phyloP scores from a whole-genome alignment of 2,888 invertebrate species.

The Oxycera nigricornis region DNA sequence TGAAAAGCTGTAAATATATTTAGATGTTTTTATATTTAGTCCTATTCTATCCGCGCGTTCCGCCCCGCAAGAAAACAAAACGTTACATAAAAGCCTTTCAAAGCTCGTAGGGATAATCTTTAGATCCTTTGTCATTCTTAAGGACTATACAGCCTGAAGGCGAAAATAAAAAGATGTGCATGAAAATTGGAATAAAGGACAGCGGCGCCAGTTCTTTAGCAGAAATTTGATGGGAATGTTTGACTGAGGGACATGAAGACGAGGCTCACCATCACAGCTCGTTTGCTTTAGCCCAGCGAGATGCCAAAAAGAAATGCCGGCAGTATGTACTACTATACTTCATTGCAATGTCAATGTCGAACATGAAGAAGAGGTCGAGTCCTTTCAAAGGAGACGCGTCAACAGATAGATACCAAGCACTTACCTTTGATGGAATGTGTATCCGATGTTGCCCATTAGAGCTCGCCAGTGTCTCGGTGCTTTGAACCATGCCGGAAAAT shows the following conservation, averaged over 20 bases:
- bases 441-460: conserved; percentile 83
- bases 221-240: not conserved
- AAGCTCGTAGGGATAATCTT: conserved; percentile 38
- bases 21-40: not conserved
- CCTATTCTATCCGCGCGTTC: not conserved
- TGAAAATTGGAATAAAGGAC: conserved; percentile 27
- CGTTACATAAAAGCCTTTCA: conserved; percentile 32
- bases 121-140: conserved; percentile 41
- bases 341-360: conserved; percentile 8
- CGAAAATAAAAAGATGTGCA: conserved; percentile 23
- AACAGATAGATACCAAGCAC: conserved; percentile 44
- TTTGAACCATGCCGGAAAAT: conserved; percentile 87
- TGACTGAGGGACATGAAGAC: not conserved
- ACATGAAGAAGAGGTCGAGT: not conserved
- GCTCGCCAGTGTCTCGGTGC: conserved; percentile 88
- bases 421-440: conserved; percentile 79
- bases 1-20: conserved; percentile 25
- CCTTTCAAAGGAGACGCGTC: not conserved
- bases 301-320: conserved; percentile 23
- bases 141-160: conserved; percentile 34
- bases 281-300: not conserved
- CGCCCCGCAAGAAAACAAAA: conserved; percentile 1
- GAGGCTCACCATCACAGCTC: too few species aligned
- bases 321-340: not conserved
- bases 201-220: not conserved